phyloP scores from a whole-genome alignment of 1,140 invertebrate species.

The Drosophila pandora region DNA sequence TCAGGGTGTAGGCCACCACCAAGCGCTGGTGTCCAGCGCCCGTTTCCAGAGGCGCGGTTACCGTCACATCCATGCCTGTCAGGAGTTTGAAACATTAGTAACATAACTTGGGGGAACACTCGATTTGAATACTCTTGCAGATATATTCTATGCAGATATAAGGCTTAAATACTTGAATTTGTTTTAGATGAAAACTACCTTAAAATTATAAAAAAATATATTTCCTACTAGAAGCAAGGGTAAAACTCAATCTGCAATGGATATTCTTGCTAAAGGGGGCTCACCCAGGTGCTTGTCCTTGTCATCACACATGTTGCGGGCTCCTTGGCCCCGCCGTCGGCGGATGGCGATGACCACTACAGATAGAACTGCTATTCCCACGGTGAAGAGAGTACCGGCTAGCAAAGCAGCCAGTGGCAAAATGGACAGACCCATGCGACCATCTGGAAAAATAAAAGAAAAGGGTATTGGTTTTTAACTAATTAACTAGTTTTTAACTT shows the following conservation, averaged over 20 bases:
- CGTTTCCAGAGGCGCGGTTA: slow-evolving; percentile 85
- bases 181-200: no score
- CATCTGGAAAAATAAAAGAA: slow-evolving; percentile 84
- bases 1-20: slow-evolving; percentile 86
- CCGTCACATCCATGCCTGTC: slow-evolving; percentile 84
- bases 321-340: slow-evolving; percentile 79
- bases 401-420: slow-evolving; percentile 86
- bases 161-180: no score
- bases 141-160: neutral
- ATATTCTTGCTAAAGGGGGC: slow-evolving; percentile 17
- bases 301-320: slow-evolving; percentile 75
- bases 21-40: slow-evolving; percentile 86
- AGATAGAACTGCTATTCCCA: slow-evolving; percentile 87
- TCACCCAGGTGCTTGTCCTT: slow-evolving; percentile 86
- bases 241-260: slow-evolving; percentile 4
- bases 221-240: neutral
- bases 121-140: neutral
- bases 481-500: no score
- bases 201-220: neutral
- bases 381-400: slow-evolving; percentile 86
- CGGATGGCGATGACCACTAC: slow-evolving; percentile 86
- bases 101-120: neutral
- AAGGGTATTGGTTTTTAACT: no score
- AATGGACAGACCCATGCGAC: slow-evolving; percentile 85
- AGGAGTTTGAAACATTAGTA: slow-evolving; percentile 28